Conservation (phyloP, 2,113 vertebrate species). For the Aptenodytes forsteri region DNA sequence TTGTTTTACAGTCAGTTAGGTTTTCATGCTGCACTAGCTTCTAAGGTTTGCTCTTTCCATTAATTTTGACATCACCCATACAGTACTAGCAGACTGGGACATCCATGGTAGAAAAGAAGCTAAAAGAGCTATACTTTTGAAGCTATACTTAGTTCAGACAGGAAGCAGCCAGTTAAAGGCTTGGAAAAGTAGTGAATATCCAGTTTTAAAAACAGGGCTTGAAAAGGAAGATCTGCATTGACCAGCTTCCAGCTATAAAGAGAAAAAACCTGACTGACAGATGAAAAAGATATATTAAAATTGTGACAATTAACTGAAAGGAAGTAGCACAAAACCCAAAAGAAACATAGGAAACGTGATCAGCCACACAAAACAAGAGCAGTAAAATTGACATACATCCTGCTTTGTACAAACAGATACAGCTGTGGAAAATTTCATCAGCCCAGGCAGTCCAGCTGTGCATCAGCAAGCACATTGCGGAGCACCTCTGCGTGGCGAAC, state of each 20-base stretch:
- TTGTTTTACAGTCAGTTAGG: neutral
- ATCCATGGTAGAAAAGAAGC: neutral
- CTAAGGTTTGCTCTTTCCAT: neutral
- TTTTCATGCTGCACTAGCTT: neutral
- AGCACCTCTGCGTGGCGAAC: neutral
- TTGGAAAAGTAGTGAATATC: neutral
- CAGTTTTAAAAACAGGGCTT: neutral
- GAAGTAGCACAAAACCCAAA: conserved; percentile 24
- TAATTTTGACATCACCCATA: neutral
- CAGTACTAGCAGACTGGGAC: neutral
- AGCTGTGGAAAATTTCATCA: conserved; percentile 37
- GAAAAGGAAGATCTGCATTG: neutral
- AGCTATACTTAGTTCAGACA: conserved; percentile 42
- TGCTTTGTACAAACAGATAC: conserved; percentile 28
- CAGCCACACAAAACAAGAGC: neutral
- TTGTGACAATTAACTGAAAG: conserved; percentile 52
- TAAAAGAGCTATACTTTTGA: neutral
- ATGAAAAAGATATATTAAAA: conserved; percentile 18
- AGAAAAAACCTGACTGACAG: neutral
- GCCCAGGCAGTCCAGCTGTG: neutral
- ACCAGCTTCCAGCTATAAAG: neutral
- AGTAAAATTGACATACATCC: conserved; percentile 38
- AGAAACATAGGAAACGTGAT: conserved; percentile 49
- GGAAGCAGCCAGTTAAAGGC: neutral
- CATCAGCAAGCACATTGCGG: neutral